Conservation (phyloP, 2,888 invertebrate genomes). For the Suillia variegata region DNA sequence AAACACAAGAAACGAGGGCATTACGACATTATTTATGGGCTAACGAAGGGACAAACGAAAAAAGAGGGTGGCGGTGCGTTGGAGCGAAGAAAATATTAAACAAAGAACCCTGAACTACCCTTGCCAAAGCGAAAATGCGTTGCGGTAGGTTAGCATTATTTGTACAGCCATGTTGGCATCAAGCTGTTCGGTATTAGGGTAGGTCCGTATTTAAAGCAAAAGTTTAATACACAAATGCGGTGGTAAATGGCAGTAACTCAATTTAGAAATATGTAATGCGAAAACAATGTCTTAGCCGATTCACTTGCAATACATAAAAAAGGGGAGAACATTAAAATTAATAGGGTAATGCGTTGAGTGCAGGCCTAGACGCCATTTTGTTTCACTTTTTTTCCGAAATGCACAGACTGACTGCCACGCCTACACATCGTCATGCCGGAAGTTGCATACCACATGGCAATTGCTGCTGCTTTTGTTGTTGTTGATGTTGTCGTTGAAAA, state of each 20-base stretch:
- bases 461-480: too few relatives aligned
- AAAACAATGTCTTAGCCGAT: neutral
- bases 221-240: neutral
- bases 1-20: constrained; percentile 3
- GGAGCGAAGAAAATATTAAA: neutral
- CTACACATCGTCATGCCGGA: neutral
- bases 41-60: too few relatives aligned
- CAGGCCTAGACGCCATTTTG: constrained; percentile 1
- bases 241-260: neutral
- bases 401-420: neutral
- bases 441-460: too few relatives aligned
- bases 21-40: constrained; percentile 1
- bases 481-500: neutral
- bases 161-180: constrained; percentile 3
- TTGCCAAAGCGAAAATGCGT: constrained; percentile 33
- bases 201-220: neutral
- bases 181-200: constrained; percentile 12
- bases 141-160: constrained; percentile 34
- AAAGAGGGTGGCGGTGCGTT: neutral
- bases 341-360: neutral
- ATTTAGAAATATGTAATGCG: neutral
- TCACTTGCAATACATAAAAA: too few relatives aligned
- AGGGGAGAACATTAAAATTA: too few relatives aligned
- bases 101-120: constrained; percentile 30
- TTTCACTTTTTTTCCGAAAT: neutral